Base-by-base conservation (phyloP, 2,888 invertebrate genomes). In the Formica aserva region DNA sequence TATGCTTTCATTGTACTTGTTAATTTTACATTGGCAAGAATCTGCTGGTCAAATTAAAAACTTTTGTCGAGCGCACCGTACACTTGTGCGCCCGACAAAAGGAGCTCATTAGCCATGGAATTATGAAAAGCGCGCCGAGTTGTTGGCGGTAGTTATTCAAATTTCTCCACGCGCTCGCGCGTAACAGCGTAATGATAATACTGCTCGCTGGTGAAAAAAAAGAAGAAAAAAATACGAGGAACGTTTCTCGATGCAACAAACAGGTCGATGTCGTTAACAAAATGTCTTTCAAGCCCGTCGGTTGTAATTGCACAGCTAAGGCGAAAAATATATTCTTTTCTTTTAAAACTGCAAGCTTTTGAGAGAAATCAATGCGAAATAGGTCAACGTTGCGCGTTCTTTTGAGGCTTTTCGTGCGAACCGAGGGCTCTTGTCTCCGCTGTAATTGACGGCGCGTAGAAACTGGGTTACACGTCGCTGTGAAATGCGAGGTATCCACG, bases 401-500 rank as follows among this genome's bases (percentile, higher is more conserved):
- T 80, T 83, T 71, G 72, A 77, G 71, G 41, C 69, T 77, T 69
- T 81, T 32, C 32, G 38, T 55, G 32, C 69, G 55, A 77, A 69
- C 76, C 35, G 45, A 81, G 48, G 48, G 65, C 77, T 77, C n/a
- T 63, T 41, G 32, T n/a, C 13, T n/a, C 18, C 8, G 78, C 60
- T 69, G 69, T 83, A 83, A 83, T 77, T 83, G 83, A 45, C 63
- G 52, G 29, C 22, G 29, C 71, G n/a, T 77, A 65, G 77, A 78
- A 83, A 78, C 69, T 55, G 26, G 78, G 82, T 77, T 82, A 69
- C 71, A 65, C 63, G 63, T 38, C 69, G 35, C 41, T 77, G 69
- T 52, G n/a, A 32, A 32, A 32, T 52, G 48, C 52, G 55, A 77
- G 38, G 38, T 48, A 62, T 74, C 52, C 74, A 35, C 52, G 72